Conservation (phyloP, 1,140 invertebrate species). For the Tetraneura akinire region DNA sequence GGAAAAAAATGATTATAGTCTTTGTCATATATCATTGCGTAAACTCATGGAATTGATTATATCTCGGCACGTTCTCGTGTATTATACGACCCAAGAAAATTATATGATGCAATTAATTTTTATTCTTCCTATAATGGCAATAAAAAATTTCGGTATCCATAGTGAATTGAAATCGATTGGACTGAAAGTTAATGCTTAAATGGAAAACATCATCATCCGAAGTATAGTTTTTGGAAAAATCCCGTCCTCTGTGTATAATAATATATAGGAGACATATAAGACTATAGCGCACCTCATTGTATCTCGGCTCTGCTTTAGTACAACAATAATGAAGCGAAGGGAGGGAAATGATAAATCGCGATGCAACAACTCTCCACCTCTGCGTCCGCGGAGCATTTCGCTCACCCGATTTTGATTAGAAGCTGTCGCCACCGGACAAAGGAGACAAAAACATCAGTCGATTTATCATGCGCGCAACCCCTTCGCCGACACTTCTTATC, state of each 20-base stretch:
- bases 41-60: background rate
- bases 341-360: constrained; percentile 28
- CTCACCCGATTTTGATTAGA: constrained; percentile 30
- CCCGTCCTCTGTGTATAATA: no score
- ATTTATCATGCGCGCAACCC: constrained; percentile 44
- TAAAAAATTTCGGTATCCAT: no score
- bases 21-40: background rate
- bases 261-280: background rate
- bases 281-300: background rate
- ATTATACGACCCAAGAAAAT: no score
- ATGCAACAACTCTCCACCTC: background rate
- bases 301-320: background rate
- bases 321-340: background rate
- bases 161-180: no score
- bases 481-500: constrained; percentile 42
- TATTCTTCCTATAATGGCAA: no score
- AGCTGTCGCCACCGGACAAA: background rate
- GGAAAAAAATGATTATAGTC: background rate
- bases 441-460: constrained; percentile 39
- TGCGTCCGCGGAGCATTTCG: background rate
- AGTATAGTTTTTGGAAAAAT: no score
- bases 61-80: no score
- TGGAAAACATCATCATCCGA: no score
- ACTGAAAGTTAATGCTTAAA: no score
- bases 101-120: no score